Conservation (phyloP, 1,140 invertebrate species). For the Lordiphosa collinella region DNA sequence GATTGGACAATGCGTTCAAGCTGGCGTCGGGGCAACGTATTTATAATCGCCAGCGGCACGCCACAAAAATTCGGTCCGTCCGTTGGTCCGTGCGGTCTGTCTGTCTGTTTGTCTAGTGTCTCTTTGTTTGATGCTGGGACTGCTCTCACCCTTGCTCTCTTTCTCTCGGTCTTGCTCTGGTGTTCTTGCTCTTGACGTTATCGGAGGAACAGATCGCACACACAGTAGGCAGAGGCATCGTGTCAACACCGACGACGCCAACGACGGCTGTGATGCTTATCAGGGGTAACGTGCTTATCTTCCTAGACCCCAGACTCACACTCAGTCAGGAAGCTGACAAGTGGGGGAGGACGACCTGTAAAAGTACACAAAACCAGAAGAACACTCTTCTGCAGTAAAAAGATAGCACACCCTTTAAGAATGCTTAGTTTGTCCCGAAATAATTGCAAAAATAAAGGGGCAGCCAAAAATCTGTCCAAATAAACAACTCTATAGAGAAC, state of each 20-base stretch:
- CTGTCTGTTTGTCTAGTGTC: conserved; percentile 7
- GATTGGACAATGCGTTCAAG: conserved; percentile 73
- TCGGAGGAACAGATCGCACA: conserved; percentile 8
- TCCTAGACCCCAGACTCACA: too few relatives aligned
- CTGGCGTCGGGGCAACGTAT: conserved; percentile 42
- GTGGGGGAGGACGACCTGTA: too few relatives aligned
- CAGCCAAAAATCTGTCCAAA: too few relatives aligned
- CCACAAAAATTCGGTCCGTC: conserved; percentile 10
- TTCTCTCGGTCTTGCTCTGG: neutral
- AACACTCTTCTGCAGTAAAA: too few relatives aligned
- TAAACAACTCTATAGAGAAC: too few relatives aligned
- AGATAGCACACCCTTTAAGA: too few relatives aligned
- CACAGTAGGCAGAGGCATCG: neutral
- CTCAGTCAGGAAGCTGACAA: too few relatives aligned
- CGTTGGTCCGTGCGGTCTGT: neutral
- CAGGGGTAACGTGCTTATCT: conserved; percentile 4
- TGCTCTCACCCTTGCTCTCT: conserved; percentile 1
- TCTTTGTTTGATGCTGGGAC: conserved; percentile 15
- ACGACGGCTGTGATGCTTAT: conserved; percentile 11
- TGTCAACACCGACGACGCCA: too few relatives aligned
- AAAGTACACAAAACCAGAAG: too few relatives aligned
- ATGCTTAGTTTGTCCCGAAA: too few relatives aligned
- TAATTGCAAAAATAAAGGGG: too few relatives aligned
- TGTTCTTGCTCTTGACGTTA: conserved; percentile 26
- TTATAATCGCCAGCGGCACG: conserved; percentile 47